These are phyloP conservation scores for Aix galericulata DNA, from an alignment of 2,113 vertebrate genomes.

Conservation along the genomic window DNA sequence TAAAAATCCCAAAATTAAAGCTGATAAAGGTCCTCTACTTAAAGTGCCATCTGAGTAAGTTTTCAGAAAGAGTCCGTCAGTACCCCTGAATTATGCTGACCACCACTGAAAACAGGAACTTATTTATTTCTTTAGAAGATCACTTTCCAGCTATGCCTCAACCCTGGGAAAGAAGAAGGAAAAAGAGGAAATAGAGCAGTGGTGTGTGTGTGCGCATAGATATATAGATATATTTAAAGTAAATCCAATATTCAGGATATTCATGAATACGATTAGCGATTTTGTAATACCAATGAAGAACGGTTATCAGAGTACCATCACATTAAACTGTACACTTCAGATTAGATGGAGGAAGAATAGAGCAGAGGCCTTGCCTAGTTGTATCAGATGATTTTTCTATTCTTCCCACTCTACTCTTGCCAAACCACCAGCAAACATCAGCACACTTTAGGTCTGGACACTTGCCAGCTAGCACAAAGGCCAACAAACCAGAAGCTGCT, in stretches of 20 bases:
- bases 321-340: not conserved
- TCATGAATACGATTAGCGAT: not conserved
- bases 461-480: not conserved
- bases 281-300: not conserved
- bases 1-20: not conserved
- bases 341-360: not conserved
- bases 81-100: not conserved
- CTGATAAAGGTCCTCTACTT: not conserved
- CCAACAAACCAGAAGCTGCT: not conserved
- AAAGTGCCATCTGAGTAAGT: not conserved
- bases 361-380: not conserved
- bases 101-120: slow-evolving; percentile 1
- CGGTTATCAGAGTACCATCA: not conserved
- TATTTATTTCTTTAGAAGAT: not conserved
- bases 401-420: not conserved
- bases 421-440: slow-evolving; percentile 20
- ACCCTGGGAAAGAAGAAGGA: not conserved
- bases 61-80: not conserved
- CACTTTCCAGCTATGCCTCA: not conserved
- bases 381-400: not conserved
- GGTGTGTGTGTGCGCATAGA: not conserved
- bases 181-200: slow-evolving; percentile 25
- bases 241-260: not conserved
- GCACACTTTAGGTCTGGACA: not conserved
- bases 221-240: not conserved